These are phyloP conservation scores for Xiphophorus maculatus DNA, from an alignment of 2,113 vertebrate species.

Conservation along the genomic window DNA sequence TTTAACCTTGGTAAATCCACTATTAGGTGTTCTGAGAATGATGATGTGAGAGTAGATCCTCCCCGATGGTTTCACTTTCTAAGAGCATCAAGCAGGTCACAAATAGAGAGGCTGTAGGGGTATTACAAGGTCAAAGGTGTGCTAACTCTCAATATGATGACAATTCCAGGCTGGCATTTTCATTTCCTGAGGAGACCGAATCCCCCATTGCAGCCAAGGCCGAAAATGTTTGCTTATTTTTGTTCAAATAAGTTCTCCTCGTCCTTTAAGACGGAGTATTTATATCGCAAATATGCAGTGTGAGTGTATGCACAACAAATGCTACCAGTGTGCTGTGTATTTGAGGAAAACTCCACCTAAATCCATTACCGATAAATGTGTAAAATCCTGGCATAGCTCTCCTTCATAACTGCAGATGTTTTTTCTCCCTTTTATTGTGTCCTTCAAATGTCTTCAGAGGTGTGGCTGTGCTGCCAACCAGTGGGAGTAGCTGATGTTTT, in stretches of 20 bases:
- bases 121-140: slow-evolving; percentile 77
- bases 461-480: slow-evolving; percentile 55
- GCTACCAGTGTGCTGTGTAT: neutral
- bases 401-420: slow-evolving; percentile 42
- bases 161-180: slow-evolving; percentile 78
- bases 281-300: slow-evolving; percentile 21
- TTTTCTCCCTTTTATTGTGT: slow-evolving; percentile 60
- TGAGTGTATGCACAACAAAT: slow-evolving; percentile 16
- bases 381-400: slow-evolving; percentile 37
- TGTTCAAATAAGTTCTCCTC: slow-evolving; percentile 58
- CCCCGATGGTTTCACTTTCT: slow-evolving; percentile 75
- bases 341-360: slow-evolving; percentile 17
- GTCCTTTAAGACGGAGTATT: slow-evolving; percentile 39
- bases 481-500: slow-evolving; percentile 76
- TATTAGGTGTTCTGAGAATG: slow-evolving; percentile 77
- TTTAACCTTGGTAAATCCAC: slow-evolving; percentile 80
- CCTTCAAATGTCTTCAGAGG: slow-evolving; percentile 76
- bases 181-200: slow-evolving; percentile 77
- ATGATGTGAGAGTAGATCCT: slow-evolving; percentile 78
- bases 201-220: slow-evolving; percentile 56
- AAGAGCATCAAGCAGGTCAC: slow-evolving; percentile 73
- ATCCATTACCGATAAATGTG: slow-evolving; percentile 11
- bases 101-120: slow-evolving; percentile 71
- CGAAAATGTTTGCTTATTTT: slow-evolving; percentile 66
- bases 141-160: slow-evolving; percentile 78